Evolutionary conservation across 2,888 invertebrate genomes (phyloP).

Genomic region (Epinotia brunnichana): DNA sequence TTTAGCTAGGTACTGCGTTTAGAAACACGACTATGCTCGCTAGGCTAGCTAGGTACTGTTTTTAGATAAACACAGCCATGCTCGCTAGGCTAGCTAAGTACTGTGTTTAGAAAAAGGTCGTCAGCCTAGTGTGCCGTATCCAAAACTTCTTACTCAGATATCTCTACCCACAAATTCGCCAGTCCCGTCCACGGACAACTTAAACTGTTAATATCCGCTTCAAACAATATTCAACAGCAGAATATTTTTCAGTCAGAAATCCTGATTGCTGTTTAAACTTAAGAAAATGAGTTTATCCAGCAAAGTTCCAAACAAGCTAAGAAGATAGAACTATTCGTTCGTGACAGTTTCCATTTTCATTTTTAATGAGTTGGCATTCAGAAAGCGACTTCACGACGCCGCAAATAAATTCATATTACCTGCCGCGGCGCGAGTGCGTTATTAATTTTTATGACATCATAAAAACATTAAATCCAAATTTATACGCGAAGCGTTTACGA

Average conservation of each 20-base stretch:
- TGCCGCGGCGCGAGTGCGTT: conserved; percentile 35
- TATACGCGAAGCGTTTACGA: conserved; percentile 30
- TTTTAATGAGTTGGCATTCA: conserved; percentile 32
- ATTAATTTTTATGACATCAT: conserved; percentile 41
- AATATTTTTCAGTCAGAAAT: conserved; percentile 17
- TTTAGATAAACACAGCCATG: too few relatives aligned
- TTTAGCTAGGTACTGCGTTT: too few relatives aligned
- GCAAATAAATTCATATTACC: conserved; percentile 42
- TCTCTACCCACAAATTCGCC: neutral
- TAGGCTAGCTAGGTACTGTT: too few relatives aligned
- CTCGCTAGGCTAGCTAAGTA: too few relatives aligned
- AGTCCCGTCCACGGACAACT: neutral
- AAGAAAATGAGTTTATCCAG: conserved; percentile 30
- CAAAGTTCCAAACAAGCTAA: conserved; percentile 24
- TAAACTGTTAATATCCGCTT: conserved; percentile 3
- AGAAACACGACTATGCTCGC: too few relatives aligned
- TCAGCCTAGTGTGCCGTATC: neutral
- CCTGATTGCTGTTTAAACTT: conserved; percentile 33
- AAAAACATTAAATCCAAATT: conserved; percentile 39
- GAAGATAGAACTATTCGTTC: conserved; percentile 27
- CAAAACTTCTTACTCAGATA: neutral
- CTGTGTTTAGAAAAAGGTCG: neutral
- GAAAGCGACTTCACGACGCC: conserved; percentile 15
- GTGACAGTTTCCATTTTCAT: conserved; percentile 35
- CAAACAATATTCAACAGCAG: conserved; percentile 3